These are phyloP conservation scores for Parapristionchus giblindavisi DNA, from an alignment of 2,888 invertebrate genomes.

Conservation along the genomic window DNA sequence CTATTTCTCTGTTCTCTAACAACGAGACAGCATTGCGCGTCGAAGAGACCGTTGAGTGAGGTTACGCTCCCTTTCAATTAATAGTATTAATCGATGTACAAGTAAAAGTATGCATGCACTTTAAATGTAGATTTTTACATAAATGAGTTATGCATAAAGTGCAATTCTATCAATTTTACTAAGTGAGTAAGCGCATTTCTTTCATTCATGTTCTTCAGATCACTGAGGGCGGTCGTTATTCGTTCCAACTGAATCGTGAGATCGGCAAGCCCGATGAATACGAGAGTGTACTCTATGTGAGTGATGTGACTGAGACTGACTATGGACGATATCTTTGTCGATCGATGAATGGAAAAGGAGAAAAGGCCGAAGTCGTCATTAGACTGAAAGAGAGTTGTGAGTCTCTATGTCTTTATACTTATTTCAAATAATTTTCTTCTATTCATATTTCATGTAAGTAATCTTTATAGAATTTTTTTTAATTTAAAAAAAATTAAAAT, in stretches of 20 bases:
- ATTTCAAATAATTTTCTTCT: background rate
- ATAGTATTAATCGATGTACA: too few relatives aligned
- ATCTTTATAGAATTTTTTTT: background rate
- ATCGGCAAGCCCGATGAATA: constrained; percentile 57
- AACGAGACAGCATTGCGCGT: too few relatives aligned
- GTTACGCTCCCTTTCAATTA: too few relatives aligned
- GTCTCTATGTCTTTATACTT: background rate
- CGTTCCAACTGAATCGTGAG: constrained; percentile 46
- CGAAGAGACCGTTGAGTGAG: too few relatives aligned
- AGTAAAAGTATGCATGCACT: too few relatives aligned
- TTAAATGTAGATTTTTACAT: background rate
- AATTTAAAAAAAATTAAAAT: background rate
- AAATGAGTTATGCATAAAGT: background rate
- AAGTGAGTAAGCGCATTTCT: background rate
- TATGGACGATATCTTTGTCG: constrained; percentile 86
- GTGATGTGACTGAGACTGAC: constrained; percentile 73
- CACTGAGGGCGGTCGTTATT: constrained; percentile 43
- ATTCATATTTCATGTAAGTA: background rate
- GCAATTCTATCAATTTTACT: background rate
- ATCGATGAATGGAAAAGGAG: constrained; percentile 82
- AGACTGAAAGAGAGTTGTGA: constrained; percentile 55
- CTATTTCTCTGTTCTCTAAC: too few relatives aligned
- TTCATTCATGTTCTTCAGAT: constrained; percentile 19
- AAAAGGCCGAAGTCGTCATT: constrained; percentile 54
- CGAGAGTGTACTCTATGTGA: constrained; percentile 43